phyloP scores from a whole-genome alignment of 2,888 invertebrate genomes.

The Cheiracanthium punctorium region DNA sequence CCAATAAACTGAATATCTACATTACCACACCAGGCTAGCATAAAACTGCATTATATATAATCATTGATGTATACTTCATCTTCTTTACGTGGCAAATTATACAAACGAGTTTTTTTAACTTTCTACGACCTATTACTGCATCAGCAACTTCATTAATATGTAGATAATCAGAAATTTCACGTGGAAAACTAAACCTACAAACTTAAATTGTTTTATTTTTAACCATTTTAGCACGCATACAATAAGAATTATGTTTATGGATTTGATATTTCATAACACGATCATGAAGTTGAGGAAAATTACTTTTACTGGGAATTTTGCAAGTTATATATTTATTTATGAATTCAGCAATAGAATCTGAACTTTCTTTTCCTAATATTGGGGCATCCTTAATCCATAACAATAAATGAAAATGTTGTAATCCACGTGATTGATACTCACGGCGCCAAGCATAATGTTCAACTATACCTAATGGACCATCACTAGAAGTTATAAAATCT shows the following conservation, averaged over 20 bases:
- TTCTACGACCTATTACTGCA: not conserved
- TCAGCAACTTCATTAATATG: not conserved
- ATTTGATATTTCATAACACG: not conserved
- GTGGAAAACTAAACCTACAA: constrained; percentile 17
- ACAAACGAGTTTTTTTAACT: not conserved
- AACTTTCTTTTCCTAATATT: not conserved
- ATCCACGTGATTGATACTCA: constrained; percentile 12
- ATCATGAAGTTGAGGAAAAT: not conserved
- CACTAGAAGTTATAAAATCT: not conserved
- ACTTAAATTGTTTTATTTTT: not conserved
- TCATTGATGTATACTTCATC: not conserved
- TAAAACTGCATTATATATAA: not conserved
- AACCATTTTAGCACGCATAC: not conserved
- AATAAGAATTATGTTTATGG: constrained; percentile 19
- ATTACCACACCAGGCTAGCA: constrained; percentile 18
- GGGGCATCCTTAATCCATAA: constrained; percentile 10
- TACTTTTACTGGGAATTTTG: constrained; percentile 2
- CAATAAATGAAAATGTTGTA: constrained; percentile 18
- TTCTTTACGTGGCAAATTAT: not conserved
- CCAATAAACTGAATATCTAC: constrained; percentile 17
- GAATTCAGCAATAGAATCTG: not conserved
- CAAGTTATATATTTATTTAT: constrained; percentile 11
- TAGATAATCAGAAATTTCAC: not conserved
- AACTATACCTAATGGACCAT: constrained; percentile 9
- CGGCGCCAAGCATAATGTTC: constrained; percentile 6